A percentile compares a stretch with the other conserved stretches of the same genome.
These are phyloP conservation scores for Holothuria scabra DNA, from an alignment of 53 echinoderm and acorn worm species.

Conservation along the genomic window DNA sequence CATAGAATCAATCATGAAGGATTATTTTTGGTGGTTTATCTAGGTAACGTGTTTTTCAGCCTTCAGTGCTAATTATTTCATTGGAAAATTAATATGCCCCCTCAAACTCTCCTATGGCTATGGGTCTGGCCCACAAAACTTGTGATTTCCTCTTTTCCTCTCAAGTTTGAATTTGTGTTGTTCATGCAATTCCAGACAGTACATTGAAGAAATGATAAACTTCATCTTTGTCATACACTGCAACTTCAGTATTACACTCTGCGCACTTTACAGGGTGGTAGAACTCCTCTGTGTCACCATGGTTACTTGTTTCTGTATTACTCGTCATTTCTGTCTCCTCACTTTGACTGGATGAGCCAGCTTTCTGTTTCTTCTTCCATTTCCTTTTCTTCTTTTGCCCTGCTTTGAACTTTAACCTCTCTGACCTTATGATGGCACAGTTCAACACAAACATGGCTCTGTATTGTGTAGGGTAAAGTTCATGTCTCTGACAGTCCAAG, in stretches of 20 bases:
- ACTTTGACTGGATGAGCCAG: not conserved
- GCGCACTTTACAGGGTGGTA: slow-evolving; percentile 89
- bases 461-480: slow-evolving; percentile 89
- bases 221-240: slow-evolving; percentile 84
- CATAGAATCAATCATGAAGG: no score
- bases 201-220: slow-evolving; percentile 98
- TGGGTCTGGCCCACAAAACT: no score
- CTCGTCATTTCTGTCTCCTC: slow-evolving; percentile 1
- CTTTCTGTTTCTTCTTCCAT: slow-evolving; percentile 56
- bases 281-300: slow-evolving; percentile 60
- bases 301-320: not conserved
- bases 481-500: slow-evolving; percentile 96
- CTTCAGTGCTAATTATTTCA: no score
- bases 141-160: no score
- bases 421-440: slow-evolving; percentile 78
- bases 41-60: no score
- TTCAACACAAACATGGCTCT: slow-evolving; percentile 97
- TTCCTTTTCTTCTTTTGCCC: slow-evolving; percentile 65
- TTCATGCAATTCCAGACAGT: slow-evolving; percentile 79
- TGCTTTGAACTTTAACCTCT: slow-evolving; percentile 71
- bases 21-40: no score
- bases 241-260: slow-evolving; percentile 95
- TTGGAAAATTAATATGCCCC: no score
- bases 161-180: not conserved
- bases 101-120: no score